Evolutionary conservation across 2,113 vertebrate genomes (phyloP).

Genomic region (Butorides virescens): DNA sequence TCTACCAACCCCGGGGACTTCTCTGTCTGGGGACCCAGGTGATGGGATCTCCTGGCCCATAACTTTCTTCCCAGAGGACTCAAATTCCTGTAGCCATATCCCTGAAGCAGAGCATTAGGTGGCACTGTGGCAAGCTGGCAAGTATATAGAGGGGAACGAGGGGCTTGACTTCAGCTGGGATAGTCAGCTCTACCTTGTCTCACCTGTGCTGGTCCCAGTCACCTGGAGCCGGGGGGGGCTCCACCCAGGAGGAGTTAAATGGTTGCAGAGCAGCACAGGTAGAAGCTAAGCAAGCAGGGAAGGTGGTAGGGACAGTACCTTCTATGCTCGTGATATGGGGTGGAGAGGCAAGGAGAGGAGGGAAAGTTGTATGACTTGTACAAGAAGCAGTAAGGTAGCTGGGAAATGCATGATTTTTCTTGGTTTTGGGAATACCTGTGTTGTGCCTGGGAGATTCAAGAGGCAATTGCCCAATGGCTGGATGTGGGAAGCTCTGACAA

Average conservation of each 20-base stretch:
- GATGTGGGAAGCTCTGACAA: not conserved
- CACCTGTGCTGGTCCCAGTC: not conserved
- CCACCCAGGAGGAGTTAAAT: not conserved
- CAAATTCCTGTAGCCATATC: not conserved
- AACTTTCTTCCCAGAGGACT: not conserved
- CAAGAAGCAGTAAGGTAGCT: not conserved
- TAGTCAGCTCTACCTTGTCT: not conserved
- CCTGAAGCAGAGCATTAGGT: not conserved
- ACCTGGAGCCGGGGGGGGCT: not conserved
- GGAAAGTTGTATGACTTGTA: not conserved
- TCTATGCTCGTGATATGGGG: too few relatives aligned
- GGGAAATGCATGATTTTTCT: not conserved
- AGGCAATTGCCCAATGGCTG: not conserved
- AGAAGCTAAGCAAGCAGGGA: fast-evolving
- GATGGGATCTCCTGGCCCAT: not conserved
- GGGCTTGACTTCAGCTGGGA: not conserved
- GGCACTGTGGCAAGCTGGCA: not conserved
- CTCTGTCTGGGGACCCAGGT: not conserved
- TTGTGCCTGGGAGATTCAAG: not conserved
- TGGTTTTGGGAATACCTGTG: not conserved
- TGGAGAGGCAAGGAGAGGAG: too few relatives aligned
- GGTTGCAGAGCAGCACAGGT: not conserved
- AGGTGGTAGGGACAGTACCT: fast-evolving
- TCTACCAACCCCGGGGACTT: not conserved
- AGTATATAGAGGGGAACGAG: fast-evolving